Conservation (phyloP, 1,140 invertebrate genomes). For the Acyrthosiphon pisum region DNA sequence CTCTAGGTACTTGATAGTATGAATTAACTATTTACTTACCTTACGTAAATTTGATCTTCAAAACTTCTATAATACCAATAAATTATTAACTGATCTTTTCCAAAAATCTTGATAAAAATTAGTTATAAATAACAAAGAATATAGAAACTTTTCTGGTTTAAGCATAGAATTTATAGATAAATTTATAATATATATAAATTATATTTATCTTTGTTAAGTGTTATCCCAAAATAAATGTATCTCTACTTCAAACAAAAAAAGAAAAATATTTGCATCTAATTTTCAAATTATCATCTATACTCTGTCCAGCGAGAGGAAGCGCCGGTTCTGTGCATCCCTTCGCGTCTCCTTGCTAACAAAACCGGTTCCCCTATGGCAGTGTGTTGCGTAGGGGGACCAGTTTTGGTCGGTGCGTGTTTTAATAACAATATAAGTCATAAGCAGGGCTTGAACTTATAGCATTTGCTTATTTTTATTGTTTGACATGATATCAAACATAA, state of each 20-base stretch:
- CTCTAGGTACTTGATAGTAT: neutral
- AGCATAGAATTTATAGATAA: neutral
- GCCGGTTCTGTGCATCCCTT: too few relatives aligned
- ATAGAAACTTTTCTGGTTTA: neutral
- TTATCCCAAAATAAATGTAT: neutral
- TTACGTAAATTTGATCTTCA: slow-evolving; percentile 5
- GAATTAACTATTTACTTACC: slow-evolving; percentile 47
- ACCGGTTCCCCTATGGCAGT: too few relatives aligned
- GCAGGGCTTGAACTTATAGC: too few relatives aligned
- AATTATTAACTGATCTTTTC: neutral
- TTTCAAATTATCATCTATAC: neutral
- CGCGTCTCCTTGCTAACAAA: too few relatives aligned
- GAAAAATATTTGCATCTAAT: neutral
- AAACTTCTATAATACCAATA: neutral
- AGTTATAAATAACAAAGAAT: neutral
- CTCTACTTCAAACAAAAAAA: neutral
- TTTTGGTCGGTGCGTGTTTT: too few relatives aligned
- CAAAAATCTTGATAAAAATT: neutral
- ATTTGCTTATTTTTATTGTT: too few relatives aligned
- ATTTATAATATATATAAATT: neutral
- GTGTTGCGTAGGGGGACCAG: too few relatives aligned
- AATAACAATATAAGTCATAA: neutral
- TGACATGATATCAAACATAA: too few relatives aligned
- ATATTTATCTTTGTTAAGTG: neutral
- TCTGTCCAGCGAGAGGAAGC: too few relatives aligned